Percentiles rank a stretch among this genome's conserved stretches.
Evolutionary conservation across 2,113 vertebrate species (phyloP).

Genomic region (Podarcis muralis): DNA sequence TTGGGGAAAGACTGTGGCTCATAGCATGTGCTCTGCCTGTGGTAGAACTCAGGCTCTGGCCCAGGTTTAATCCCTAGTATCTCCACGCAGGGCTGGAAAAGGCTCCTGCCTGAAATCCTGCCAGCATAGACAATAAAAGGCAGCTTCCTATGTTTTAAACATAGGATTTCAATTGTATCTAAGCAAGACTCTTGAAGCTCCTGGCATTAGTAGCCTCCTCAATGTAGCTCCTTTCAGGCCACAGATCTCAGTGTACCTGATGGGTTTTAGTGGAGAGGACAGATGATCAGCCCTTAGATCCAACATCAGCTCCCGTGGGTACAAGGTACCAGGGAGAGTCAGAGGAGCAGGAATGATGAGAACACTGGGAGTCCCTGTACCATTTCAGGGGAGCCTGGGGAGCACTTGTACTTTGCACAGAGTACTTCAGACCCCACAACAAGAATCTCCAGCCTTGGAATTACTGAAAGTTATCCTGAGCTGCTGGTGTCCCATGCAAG

Average conservation of each 20-base stretch:
- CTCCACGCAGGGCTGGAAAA: too few species aligned
- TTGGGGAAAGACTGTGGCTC: too few species aligned
- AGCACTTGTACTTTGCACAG: not conserved
- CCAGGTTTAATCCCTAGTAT: too few species aligned
- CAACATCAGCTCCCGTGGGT: not conserved
- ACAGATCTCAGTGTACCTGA: not conserved
- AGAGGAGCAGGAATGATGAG: not conserved
- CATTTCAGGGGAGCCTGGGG: not conserved
- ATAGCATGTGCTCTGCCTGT: too few species aligned
- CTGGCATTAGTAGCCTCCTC: not conserved
- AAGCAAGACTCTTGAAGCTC: not conserved
- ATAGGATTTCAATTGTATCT: not conserved
- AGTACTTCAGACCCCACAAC: not conserved
- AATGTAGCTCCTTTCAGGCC: not conserved
- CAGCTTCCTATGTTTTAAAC: not conserved
- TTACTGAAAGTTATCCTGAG: not conserved
- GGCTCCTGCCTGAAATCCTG: too few species aligned
- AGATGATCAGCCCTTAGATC: not conserved
- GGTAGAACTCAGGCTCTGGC: too few species aligned
- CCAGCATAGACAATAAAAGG: too few species aligned
- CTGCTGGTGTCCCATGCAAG: not conserved
- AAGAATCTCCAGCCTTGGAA: not conserved
- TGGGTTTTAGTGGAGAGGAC: not conserved
- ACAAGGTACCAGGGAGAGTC: not conserved
- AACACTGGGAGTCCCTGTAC: not conserved